phyloP scores from a whole-genome alignment of 2,113 vertebrate species.

The Gallinago media region DNA sequence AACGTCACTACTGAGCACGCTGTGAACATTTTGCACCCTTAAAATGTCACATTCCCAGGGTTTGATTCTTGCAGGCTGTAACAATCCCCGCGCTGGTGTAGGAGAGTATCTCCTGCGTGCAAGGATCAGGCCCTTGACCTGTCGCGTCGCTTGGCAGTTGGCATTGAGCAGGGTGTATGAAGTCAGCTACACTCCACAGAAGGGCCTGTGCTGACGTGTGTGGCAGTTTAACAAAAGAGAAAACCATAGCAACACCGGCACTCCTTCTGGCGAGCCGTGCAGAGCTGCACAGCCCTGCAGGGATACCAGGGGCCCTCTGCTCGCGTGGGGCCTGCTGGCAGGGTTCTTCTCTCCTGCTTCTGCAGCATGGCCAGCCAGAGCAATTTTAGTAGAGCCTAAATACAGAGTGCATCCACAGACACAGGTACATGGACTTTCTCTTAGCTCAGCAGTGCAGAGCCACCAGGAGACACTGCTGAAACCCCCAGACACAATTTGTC shows the following conservation, averaged over 20 bases:
- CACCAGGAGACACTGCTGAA: neutral
- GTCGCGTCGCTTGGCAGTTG: neutral
- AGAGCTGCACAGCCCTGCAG: neutral
- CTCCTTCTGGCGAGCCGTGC: neutral
- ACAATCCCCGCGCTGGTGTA: neutral
- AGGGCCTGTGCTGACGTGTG: slow-evolving; percentile 14
- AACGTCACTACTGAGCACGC: neutral
- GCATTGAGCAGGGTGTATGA: neutral
- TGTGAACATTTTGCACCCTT: neutral
- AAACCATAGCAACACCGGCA: slow-evolving; percentile 38
- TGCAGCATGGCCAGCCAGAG: neutral
- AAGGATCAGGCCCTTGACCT: neutral
- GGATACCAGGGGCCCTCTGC: neutral
- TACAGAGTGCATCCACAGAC: neutral
- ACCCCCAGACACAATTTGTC: neutral
- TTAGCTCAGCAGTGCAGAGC: neutral
- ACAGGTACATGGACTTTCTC: neutral
- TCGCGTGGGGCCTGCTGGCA: neutral
- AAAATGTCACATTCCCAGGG: neutral
- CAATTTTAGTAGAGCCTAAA: neutral
- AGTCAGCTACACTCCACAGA: neutral
- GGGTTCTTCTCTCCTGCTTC: neutral
- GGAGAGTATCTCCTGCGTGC: neutral
- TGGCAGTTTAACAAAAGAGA: neutral
- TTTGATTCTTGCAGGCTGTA: neutral